phyloP scores from a whole-genome alignment of 2,888 invertebrate species.

The Pantelozetes paolii region DNA sequence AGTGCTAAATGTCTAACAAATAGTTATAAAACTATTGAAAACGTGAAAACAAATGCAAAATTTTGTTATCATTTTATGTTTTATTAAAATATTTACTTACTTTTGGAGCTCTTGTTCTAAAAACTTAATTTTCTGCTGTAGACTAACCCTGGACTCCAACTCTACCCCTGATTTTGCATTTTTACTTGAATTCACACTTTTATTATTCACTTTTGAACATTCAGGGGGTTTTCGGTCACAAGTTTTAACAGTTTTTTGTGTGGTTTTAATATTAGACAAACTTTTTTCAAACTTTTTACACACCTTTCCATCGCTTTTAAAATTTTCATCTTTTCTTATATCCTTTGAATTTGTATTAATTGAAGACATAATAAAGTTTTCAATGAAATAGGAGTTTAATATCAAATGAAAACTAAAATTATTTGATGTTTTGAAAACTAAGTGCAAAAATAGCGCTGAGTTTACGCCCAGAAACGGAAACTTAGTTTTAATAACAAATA shows the following conservation, averaged over 20 bases:
- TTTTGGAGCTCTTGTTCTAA: constrained; percentile 1
- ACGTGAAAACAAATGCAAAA: too few relatives aligned
- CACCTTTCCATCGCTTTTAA: not conserved
- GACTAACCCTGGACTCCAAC: not conserved
- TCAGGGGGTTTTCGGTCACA: not conserved
- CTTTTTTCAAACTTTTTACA: not conserved
- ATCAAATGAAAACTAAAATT: not conserved
- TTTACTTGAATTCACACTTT: not conserved
- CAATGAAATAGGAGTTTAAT: not conserved
- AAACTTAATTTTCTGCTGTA: constrained; percentile 15
- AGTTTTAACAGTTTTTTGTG: not conserved
- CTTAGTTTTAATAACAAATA: too few relatives aligned
- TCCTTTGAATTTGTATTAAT: not conserved
- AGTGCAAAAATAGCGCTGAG: not conserved
- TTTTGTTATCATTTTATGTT: not conserved
- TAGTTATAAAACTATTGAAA: not conserved
- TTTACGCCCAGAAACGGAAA: constrained; percentile 10
- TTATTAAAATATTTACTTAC: not conserved
- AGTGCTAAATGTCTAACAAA: not conserved
- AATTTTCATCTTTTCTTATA: not conserved
- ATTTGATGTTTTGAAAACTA: not conserved
- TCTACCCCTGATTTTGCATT: not conserved
- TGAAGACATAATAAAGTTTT: not conserved
- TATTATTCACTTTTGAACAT: not conserved
- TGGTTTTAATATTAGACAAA: not conserved